Evolutionary conservation across 2,113 vertebrate genomes (phyloP).

Genomic region (Notothenia rossii): DNA sequence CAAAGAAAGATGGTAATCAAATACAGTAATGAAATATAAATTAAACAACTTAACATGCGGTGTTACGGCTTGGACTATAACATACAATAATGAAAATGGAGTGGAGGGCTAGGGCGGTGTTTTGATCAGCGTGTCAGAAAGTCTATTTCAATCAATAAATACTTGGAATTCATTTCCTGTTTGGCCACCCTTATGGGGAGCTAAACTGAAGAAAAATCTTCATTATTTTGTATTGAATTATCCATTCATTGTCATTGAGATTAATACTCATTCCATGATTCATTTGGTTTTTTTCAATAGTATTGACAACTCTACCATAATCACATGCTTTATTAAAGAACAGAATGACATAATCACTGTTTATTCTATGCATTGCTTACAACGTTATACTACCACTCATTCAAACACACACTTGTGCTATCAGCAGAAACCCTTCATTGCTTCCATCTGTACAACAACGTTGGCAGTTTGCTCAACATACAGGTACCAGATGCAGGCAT

Average conservation of each 20-base stretch:
- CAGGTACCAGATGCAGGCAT: constrained; percentile 66
- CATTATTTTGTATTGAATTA: not conserved
- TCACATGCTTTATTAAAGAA: not conserved
- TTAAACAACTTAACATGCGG: not conserved
- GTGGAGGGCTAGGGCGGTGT: not conserved
- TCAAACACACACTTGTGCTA: constrained; percentile 38
- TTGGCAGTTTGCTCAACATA: constrained; percentile 65
- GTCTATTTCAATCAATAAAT: constrained; percentile 7
- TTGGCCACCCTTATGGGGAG: not conserved
- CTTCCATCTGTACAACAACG: constrained; percentile 67
- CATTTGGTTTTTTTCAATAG: not conserved
- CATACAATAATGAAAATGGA: not conserved
- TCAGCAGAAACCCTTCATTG: constrained; percentile 72
- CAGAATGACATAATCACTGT: not conserved
- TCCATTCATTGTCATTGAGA: not conserved
- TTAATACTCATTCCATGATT: not conserved
- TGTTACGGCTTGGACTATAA: not conserved
- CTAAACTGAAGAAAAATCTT: not conserved
- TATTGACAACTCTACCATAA: not conserved
- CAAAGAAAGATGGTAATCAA: not conserved
- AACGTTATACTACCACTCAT: not conserved
- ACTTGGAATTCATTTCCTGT: not conserved
- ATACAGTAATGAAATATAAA: not conserved
- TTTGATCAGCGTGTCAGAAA: not conserved
- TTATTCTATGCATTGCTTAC: not conserved